Conservation (phyloP, 2,113 vertebrate species). For the Puma concolor region DNA sequence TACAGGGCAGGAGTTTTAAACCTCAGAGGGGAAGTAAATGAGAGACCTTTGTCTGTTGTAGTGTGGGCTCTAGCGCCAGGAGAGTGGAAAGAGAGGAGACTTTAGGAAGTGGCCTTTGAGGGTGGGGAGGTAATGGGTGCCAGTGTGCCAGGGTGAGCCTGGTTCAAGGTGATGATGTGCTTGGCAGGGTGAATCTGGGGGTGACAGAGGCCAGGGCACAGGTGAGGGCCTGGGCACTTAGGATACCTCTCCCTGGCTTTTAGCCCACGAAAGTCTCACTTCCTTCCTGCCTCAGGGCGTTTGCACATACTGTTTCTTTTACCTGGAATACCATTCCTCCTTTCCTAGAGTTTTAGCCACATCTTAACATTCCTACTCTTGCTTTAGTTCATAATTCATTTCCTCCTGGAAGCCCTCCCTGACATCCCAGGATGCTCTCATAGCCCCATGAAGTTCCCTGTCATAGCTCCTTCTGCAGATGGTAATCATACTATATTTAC, state of each 20-base stretch:
- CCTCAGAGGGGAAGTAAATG: conserved; percentile 30
- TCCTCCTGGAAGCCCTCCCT: background rate
- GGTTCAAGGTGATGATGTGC: background rate
- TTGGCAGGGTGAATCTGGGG: background rate
- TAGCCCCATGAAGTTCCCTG: background rate
- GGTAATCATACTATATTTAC: background rate
- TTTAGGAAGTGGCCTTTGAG: background rate
- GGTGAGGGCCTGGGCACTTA: background rate
- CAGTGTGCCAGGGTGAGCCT: background rate
- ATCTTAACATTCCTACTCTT: background rate
- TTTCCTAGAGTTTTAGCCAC: background rate
- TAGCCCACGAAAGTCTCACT: background rate
- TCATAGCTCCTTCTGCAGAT: background rate
- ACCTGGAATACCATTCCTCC: background rate
- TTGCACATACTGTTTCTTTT: background rate
- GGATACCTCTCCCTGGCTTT: background rate
- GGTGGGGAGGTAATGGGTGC: background rate
- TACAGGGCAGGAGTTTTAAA: conserved; percentile 18
- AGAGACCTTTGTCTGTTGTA: background rate
- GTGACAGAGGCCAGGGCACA: background rate
- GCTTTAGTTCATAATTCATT: background rate
- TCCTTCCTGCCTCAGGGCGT: background rate
- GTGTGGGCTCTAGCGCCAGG: background rate
- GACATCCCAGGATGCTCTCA: background rate
- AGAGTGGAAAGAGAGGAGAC: background rate